Evolutionary conservation across 2,113 vertebrate genomes (phyloP).

Genomic region (Physeter macrocephalus): DNA sequence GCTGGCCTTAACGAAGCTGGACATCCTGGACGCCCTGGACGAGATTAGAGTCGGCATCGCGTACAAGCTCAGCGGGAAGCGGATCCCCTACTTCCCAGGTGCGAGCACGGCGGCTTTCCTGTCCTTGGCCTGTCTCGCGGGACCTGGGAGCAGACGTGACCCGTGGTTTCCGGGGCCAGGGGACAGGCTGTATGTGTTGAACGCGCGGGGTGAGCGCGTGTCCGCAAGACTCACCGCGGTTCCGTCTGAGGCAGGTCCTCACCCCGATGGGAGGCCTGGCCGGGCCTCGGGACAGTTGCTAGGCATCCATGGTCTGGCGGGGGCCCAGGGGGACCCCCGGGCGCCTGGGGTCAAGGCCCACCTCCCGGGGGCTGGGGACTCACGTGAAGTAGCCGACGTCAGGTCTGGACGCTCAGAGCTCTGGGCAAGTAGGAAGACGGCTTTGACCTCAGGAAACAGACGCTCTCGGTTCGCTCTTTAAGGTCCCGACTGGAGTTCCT

Average conservation of each 20-base stretch:
- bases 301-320: fast-evolving
- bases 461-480: too few relatives aligned
- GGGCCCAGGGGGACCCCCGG: background rate
- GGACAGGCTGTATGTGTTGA: fast-evolving
- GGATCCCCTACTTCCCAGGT: slow-evolving; percentile 98
- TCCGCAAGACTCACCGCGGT: background rate
- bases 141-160: too few relatives aligned
- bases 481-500: fast-evolving
- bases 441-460: background rate
- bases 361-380: background rate
- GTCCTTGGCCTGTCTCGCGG: background rate
- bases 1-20: slow-evolving; percentile 96
- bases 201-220: fast-evolving
- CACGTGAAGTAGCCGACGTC: fast-evolving
- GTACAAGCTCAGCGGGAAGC: slow-evolving; percentile 94
- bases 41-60: slow-evolving; percentile 96
- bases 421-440: fast-evolving
- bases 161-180: fast-evolving
- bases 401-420: background rate
- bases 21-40: slow-evolving; percentile 94
- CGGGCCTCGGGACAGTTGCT: background rate
- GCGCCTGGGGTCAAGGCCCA: too few relatives aligned
- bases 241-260: fast-evolving
- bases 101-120: background rate
- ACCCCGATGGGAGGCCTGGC: fast-evolving